Percentiles rank a stretch among this genome's conserved stretches.
Conservation (phyloP, 1,140 invertebrate genomes). For the Plectrocnemia conspersa region DNA sequence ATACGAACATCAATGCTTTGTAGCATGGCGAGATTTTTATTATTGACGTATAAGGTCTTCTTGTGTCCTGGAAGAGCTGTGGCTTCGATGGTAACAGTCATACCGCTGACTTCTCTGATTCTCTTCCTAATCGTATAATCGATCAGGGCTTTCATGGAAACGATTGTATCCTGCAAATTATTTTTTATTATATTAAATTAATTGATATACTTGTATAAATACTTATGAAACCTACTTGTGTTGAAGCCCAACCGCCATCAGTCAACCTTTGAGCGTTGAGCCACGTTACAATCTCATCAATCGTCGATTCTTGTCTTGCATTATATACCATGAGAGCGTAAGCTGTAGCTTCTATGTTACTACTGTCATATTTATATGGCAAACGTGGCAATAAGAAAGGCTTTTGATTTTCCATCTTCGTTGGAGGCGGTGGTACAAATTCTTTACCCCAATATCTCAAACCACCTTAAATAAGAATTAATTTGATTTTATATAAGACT, state of each 20-base stretch:
- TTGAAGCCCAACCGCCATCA: constrained; percentile 93
- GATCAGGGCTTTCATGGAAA: constrained; percentile 83
- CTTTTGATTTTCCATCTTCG: constrained; percentile 85
- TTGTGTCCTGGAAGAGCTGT: constrained; percentile 69
- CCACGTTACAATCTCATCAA: constrained; percentile 88
- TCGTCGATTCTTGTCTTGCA: constrained; percentile 70
- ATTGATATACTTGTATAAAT: background rate
- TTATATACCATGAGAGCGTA: constrained; percentile 89
- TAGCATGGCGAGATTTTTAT: constrained; percentile 69
- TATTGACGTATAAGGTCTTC: constrained; percentile 63
- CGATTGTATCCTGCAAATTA: constrained; percentile 69
- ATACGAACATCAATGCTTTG: constrained; percentile 67
- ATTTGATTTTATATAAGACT: background rate
- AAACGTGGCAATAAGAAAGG: constrained; percentile 83
- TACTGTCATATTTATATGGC: constrained; percentile 81
- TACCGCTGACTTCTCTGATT: constrained; percentile 79
- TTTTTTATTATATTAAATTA: constrained; percentile 4
- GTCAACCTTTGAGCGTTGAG: constrained; percentile 84
- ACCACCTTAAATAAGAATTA: constrained; percentile 51
- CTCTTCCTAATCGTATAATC: constrained; percentile 83
- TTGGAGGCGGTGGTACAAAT: constrained; percentile 68
- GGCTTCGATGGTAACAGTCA: constrained; percentile 78
- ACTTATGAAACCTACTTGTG: constrained; percentile 60
- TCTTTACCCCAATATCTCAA: constrained; percentile 81
- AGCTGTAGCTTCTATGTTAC: constrained; percentile 88